Conservation (phyloP, 2,888 invertebrate genomes). For the Amiota minor region DNA sequence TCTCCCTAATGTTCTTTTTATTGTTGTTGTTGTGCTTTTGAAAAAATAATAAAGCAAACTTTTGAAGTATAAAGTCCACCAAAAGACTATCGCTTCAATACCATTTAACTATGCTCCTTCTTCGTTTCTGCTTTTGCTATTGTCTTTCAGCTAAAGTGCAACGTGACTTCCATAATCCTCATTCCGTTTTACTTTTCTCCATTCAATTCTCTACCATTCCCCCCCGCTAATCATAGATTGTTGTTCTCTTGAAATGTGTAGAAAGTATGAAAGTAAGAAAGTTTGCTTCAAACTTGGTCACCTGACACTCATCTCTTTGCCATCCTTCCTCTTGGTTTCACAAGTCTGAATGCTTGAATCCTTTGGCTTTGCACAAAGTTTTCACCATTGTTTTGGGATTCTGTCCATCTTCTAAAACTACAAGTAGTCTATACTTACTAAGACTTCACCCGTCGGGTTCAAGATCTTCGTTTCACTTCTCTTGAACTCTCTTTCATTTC, state of each 20-base stretch:
- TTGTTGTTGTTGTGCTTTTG: neutral
- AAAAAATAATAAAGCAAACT: constrained; percentile 19
- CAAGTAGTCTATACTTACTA: too few species aligned
- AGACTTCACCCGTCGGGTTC: neutral
- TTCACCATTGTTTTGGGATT: constrained; percentile 47
- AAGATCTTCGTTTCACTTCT: neutral
- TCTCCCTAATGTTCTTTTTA: too few species aligned
- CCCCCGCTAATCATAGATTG: too few species aligned
- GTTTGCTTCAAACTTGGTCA: constrained; percentile 20
- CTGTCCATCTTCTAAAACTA: neutral
- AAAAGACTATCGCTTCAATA: too few species aligned
- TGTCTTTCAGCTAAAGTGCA: too few species aligned
- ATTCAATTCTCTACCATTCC: too few species aligned
- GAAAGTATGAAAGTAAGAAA: too few species aligned
- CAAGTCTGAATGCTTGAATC: constrained; percentile 4
- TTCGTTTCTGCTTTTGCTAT: too few species aligned
- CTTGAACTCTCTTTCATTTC: constrained; percentile 21
- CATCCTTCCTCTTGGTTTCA: constrained; percentile 44
- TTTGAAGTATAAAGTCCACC: constrained; percentile 2
- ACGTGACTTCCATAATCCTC: too few species aligned
- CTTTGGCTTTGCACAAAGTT: constrained; percentile 54
- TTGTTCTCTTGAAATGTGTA: too few species aligned
- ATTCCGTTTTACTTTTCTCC: too few species aligned
- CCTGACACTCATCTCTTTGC: neutral
- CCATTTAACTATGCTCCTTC: too few species aligned